Evolutionary conservation across 2,888 invertebrate species (phyloP).

Genomic region (Diogma glabrata): DNA sequence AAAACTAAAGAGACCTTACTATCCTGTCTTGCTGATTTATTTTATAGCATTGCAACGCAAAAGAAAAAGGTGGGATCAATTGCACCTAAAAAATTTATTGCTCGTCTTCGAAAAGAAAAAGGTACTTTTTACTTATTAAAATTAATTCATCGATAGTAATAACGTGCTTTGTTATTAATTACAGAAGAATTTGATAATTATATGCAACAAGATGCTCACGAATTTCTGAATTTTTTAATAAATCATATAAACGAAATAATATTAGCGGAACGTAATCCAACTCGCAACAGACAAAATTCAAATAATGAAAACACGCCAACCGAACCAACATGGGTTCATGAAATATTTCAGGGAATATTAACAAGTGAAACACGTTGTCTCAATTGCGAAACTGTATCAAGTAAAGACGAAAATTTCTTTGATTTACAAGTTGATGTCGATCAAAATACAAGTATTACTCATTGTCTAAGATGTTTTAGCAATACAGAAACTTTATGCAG

Average conservation of each 20-base stretch:
- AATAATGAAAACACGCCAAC: conserved; percentile 34
- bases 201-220: conserved; percentile 99
- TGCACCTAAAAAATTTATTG: conserved; percentile 99
- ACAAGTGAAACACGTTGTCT: conserved; percentile 98
- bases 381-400: conserved; percentile 98
- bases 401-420: conserved; percentile 98
- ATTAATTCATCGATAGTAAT: too few relatives aligned
- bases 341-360: conserved; percentile 98
- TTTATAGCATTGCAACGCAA: conserved; percentile 99
- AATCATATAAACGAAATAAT: conserved; percentile 98
- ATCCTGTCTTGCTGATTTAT: conserved; percentile 95
- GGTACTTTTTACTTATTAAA: conserved; percentile 41
- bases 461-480: conserved; percentile 94
- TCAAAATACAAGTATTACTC: conserved; percentile 98
- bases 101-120: conserved; percentile 95
- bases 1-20: conserved; percentile 93
- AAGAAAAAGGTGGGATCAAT: conserved; percentile 99
- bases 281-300: background rate
- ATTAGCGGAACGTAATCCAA: conserved; percentile 52
- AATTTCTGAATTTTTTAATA: conserved; percentile 97
- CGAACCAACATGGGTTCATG: conserved; percentile 98
- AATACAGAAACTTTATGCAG: conserved; percentile 97
- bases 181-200: conserved; percentile 98
- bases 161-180: too few relatives aligned
- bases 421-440: conserved; percentile 99